phyloP scores from a whole-genome alignment of 2,797 vertebrate genomes.

The Phataginus tricuspis region DNA sequence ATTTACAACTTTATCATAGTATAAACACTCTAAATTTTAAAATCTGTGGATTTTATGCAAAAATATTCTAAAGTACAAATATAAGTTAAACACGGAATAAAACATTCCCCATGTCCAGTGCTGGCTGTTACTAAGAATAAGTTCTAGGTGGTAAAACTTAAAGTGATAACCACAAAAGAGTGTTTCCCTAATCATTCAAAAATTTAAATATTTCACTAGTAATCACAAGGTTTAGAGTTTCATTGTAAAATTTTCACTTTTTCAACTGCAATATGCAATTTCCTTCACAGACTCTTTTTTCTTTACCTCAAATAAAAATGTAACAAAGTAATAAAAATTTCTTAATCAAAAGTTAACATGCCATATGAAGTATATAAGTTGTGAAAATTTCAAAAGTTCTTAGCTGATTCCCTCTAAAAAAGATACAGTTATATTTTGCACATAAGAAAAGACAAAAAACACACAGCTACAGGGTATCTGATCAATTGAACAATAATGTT shows the following conservation, averaged over 20 bases:
- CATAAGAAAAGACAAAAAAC: neutral
- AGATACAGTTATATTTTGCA: neutral
- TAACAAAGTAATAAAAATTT: slow-evolving; percentile 45
- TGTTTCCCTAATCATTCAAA: slow-evolving; percentile 51
- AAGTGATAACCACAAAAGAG: slow-evolving; percentile 26
- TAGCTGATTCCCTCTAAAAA: slow-evolving; percentile 39
- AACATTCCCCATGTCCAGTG: slow-evolving; percentile 59
- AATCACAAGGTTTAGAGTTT: slow-evolving; percentile 52
- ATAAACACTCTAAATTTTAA: slow-evolving; percentile 72
- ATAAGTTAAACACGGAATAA: slow-evolving; percentile 78
- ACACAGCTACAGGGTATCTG: neutral
- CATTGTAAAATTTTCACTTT: slow-evolving; percentile 40
- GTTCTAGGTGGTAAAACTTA: slow-evolving; percentile 60
- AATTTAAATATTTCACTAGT: slow-evolving; percentile 50
- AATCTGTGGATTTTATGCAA: slow-evolving; percentile 74
- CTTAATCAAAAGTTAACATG: slow-evolving; percentile 44
- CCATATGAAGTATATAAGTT: slow-evolving; percentile 17
- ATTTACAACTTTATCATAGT: slow-evolving; percentile 81
- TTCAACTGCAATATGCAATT: slow-evolving; percentile 44
- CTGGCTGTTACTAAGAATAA: slow-evolving; percentile 67
- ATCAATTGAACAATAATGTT: slow-evolving; percentile 6
- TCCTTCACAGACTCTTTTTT: neutral
- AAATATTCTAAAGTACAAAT: slow-evolving; percentile 82
- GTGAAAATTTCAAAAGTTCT: slow-evolving; percentile 26
- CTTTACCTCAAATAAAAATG: slow-evolving; percentile 28